Conservation (phyloP, 2,113 vertebrate genomes). For the Chamaetylas fuelleborni region DNA sequence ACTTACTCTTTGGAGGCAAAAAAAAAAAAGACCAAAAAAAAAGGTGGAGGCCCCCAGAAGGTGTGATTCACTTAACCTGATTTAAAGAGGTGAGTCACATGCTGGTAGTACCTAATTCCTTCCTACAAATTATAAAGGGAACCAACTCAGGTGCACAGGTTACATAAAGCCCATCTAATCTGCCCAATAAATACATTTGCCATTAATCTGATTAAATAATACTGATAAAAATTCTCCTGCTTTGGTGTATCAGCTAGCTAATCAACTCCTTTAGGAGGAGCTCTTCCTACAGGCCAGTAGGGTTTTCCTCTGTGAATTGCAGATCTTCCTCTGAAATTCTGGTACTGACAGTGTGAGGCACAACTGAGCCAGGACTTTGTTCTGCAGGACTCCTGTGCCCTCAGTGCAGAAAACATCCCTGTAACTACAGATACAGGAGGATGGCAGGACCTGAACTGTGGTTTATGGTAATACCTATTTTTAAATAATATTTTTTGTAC, state of each 20-base stretch:
- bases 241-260: not conserved
- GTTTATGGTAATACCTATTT: not conserved
- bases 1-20: not conserved
- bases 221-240: not conserved
- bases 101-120: not conserved
- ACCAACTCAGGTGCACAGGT: not conserved
- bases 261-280: not conserved
- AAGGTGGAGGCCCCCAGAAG: not conserved
- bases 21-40: too few relatives aligned
- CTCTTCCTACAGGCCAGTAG: not conserved
- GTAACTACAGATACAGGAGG: not conserved
- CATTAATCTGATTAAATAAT: not conserved
- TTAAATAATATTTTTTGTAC: not conserved
- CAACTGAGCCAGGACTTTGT: not conserved
- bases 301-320: not conserved
- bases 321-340: not conserved
- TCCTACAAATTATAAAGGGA: not conserved
- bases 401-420: not conserved
- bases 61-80: conserved; percentile 24
- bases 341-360: not conserved
- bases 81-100: not conserved
- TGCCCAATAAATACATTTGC: not conserved
- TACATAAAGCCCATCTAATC: not conserved
- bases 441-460: not conserved
- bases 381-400: not conserved